Evolutionary conservation across 2,113 vertebrate genomes (phyloP).

Genomic region (Sciurus niger): DNA sequence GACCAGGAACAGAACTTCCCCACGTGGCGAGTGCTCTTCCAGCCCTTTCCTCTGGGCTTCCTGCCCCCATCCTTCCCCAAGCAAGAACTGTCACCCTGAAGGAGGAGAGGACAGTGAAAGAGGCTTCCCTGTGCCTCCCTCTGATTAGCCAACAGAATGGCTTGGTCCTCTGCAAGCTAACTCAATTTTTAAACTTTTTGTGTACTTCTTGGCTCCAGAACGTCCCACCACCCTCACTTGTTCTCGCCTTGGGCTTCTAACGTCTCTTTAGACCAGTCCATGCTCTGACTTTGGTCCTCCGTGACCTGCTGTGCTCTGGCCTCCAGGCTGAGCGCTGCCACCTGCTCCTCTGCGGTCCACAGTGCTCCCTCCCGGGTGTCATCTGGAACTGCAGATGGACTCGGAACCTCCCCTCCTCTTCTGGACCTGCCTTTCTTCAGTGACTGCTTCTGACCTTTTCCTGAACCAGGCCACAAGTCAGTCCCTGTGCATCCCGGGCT

Average conservation of each 20-base stretch:
- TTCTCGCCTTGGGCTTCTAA: background rate
- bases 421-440: background rate
- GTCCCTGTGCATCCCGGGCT: background rate
- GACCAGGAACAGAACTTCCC: too few species aligned
- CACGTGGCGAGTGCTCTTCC: accelerated
- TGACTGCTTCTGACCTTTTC: background rate
- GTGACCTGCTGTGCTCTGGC: background rate
- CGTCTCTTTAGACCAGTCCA: background rate
- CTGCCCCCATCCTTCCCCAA: too few species aligned
- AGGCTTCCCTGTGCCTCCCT: too few species aligned
- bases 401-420: background rate
- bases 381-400: background rate
- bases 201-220: background rate
- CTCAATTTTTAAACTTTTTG: background rate
- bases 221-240: too few species aligned
- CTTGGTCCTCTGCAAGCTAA: background rate
- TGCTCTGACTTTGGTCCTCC: background rate
- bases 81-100: background rate
- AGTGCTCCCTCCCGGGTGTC: accelerated
- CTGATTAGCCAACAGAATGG: background rate
- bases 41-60: background rate
- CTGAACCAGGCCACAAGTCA: background rate
- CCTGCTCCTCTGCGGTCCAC: too few species aligned
- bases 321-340: background rate
- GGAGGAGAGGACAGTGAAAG: background rate